Base-by-base conservation (phyloP, 2,888 invertebrate species). In the Tachina grossa region DNA sequence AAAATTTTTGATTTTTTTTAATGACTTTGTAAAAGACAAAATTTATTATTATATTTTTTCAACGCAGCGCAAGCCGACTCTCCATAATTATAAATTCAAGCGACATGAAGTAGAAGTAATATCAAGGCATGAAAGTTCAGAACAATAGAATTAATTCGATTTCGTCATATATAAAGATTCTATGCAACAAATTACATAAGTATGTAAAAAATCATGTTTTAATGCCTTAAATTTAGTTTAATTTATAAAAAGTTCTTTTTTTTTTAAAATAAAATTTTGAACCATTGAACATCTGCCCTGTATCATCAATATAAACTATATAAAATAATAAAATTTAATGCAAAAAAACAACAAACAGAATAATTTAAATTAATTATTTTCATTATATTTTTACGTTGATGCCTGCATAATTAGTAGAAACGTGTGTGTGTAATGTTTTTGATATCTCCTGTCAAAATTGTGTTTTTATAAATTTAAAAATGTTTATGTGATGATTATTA, bases 311-410 rank as follows among this genome's bases (percentile, higher is more conserved):
- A 75, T 77, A 74, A 69, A 49, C 19, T 65, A 31, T 31, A 31
- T 6, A 31, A 31, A 78, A 77, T 51, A 72, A 68, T 16, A 74
- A 31, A 68, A 74, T 69, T 63, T 57, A 76, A 61, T 63, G 19
- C 16, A 51, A 78, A 51, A 78, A 77, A 74, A 45, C 61, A 51
- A 77, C 72, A 83, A 83, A 77, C 77, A 72, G 71, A 75, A 74
- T 85, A 85, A 85, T 82, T 85, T 74, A 79, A 85, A 75, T 83
- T 85, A 83, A 83, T 85, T 85, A 76, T 75, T 75, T 76, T 57
- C 75, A 72, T 76, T 65, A 72, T 66, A 81, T 71, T 79, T 65
- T 76, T 71, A 59, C 59, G 57, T 43, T 78, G 72, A 68, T 74
- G 68, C 31, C 6, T 31, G 31, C 57, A 31, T 85, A 82, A 82